Evolutionary conservation across 2,888 invertebrate genomes (phyloP).

Genomic region (Epiperipatus broadwayi): DNA sequence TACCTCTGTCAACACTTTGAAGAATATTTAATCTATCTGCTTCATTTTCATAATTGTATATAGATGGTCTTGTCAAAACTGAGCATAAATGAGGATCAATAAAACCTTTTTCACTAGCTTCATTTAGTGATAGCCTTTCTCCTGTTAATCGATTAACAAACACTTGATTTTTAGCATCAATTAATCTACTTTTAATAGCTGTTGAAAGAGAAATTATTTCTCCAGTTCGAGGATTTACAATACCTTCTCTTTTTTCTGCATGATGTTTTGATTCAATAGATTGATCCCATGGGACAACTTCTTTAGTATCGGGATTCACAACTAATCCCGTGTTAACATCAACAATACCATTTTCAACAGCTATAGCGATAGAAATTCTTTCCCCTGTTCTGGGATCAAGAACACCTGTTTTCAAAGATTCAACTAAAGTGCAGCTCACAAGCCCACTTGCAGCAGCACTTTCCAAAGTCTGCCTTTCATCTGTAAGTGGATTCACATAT

Average conservation of each 20-base stretch:
- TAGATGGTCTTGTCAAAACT: no score
- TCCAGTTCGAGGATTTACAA: constrained; percentile 55
- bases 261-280: no score
- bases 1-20: constrained; percentile 53
- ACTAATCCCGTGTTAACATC: constrained; percentile 59
- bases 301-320: constrained; percentile 59
- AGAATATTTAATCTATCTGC: constrained; percentile 63
- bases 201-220: constrained; percentile 59
- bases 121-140: constrained; percentile 51
- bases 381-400: constrained; percentile 53
- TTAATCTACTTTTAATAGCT: constrained; percentile 56
- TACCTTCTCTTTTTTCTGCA: constrained; percentile 21
- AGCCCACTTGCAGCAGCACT: constrained; percentile 64
- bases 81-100: constrained; percentile 63
- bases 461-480: constrained; percentile 56
- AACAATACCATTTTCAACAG: constrained; percentile 53
- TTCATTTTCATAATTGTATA: no score
- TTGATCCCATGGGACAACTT: no score
- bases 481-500: constrained; percentile 56
- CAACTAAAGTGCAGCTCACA: no score
- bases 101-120: constrained; percentile 58
- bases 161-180: constrained; percentile 61
- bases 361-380: constrained; percentile 59
- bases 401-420: constrained; percentile 65
- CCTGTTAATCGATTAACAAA: constrained; percentile 59